A percentile compares a stretch with the other conserved stretches of the same genome.
These are phyloP conservation scores for Pomacea maculata DNA, from an alignment of 1,140 invertebrate species.

Conservation along the genomic window DNA sequence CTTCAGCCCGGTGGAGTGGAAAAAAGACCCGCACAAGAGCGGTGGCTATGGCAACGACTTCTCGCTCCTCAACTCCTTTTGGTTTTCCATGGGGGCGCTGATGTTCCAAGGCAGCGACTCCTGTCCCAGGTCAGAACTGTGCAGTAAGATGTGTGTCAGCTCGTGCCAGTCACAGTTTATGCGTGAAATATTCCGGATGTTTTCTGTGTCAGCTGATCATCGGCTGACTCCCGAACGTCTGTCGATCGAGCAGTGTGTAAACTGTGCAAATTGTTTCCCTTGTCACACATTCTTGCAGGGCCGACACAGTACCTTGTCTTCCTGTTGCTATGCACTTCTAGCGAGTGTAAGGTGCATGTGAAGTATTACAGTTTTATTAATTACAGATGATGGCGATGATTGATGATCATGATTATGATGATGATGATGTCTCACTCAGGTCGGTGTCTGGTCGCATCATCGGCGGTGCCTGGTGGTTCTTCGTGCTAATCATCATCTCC, in stretches of 20 bases:
- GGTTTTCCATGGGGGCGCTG: slow-evolving; percentile 96
- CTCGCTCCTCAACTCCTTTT: slow-evolving; percentile 73
- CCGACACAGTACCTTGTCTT: background rate
- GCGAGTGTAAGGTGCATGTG: background rate
- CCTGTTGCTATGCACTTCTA: background rate
- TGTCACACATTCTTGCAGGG: too few species aligned
- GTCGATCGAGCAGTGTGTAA: too few species aligned
- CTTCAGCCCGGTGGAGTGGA: slow-evolving; percentile 95
- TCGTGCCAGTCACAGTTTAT: background rate
- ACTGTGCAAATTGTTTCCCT: too few species aligned
- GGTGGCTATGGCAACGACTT: slow-evolving; percentile 74
- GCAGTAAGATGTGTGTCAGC: background rate
- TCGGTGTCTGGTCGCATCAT: slow-evolving; percentile 64
- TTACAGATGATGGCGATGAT: too few species aligned
- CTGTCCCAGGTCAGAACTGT: slow-evolving; percentile 52
- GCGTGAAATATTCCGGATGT: background rate
- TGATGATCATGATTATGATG: too few species aligned
- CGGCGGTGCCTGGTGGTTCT: slow-evolving; percentile 65
- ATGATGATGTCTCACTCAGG: slow-evolving; percentile 26
- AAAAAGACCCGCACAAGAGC: slow-evolving; percentile 63
- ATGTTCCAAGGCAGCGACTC: slow-evolving; percentile 97
- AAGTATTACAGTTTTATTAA: slow-evolving; percentile 6
- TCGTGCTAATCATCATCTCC: slow-evolving; percentile 64
- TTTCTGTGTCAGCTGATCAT: background rate
- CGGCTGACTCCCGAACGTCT: too few species aligned